A percentile compares a stretch with the other conserved stretches of the same genome.
Conservation (phyloP, 2,797 vertebrate genomes). For the Benthosema pterotum region DNA sequence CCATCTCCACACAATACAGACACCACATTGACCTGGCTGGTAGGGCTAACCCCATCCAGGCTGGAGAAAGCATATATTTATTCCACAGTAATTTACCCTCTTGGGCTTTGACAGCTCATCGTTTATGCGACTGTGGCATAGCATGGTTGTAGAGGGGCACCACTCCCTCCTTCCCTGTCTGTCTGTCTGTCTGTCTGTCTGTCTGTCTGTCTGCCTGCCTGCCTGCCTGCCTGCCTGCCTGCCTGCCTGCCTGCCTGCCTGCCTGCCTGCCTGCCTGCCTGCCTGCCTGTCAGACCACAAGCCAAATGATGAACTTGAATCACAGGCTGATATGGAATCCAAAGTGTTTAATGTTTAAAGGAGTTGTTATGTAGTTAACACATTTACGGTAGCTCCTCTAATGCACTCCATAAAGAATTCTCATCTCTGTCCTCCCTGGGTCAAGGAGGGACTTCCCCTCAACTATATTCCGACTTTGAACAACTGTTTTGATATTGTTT, state of each 20-base stretch:
- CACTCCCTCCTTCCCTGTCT: constrained; percentile 69
- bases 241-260: no score
- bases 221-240: neutral
- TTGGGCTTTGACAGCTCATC: constrained; percentile 69
- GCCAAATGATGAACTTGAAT: constrained; percentile 20
- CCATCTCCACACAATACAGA: constrained; percentile 64
- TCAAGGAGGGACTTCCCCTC: no score
- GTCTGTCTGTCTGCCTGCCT: constrained; percentile 8
- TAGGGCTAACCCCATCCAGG: constrained; percentile 43
- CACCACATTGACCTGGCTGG: constrained; percentile 70
- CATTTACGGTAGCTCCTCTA: no score
- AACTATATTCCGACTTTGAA: no score
- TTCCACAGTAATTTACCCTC: constrained; percentile 70
- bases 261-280: no score
- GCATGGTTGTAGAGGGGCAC: constrained; percentile 47
- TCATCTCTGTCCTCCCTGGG: no score
- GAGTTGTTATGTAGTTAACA: neutral
- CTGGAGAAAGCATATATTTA: constrained; percentile 63
- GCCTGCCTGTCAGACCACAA: constrained; percentile 12
- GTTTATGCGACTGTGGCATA: constrained; percentile 66
- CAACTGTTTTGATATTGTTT: no score
- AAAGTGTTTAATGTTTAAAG: constrained; percentile 7
- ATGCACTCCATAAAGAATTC: no score
- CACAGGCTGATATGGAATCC: constrained; percentile 1
- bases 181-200: constrained; percentile 41